Conservation (phyloP, 2,113 vertebrate genomes). For the Colinus virginianus region DNA sequence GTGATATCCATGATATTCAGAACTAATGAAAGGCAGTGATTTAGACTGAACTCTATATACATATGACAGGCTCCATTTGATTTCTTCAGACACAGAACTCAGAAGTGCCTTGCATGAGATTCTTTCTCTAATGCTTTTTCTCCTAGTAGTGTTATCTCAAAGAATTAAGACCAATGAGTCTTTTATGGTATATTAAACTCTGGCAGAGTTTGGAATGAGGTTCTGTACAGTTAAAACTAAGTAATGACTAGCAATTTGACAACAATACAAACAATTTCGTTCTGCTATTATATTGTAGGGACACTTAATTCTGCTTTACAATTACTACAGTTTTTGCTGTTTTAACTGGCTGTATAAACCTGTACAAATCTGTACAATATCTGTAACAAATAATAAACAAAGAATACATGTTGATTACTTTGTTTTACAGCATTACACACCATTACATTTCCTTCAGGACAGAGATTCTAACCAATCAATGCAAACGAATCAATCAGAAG, state of each 20-base stretch:
- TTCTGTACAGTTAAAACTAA: background rate
- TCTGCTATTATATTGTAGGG: background rate
- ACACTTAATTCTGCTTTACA: constrained; percentile 14
- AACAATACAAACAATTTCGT: background rate
- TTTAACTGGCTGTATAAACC: background rate
- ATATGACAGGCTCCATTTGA: background rate
- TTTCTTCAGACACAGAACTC: background rate
- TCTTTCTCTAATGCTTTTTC: background rate
- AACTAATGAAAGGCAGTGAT: background rate
- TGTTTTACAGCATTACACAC: background rate
- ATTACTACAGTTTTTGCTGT: background rate
- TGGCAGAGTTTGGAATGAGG: background rate
- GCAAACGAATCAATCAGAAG: constrained; percentile 10
- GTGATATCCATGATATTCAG: background rate
- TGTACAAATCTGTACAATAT: background rate
- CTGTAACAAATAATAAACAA: background rate
- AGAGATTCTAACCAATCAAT: background rate
- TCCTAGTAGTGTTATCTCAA: background rate
- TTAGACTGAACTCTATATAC: background rate
- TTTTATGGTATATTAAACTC: background rate
- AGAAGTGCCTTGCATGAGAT: background rate
- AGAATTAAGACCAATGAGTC: background rate
- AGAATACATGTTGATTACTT: background rate
- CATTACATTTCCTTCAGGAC: background rate
- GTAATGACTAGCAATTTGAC: background rate